Conservation (phyloP, 1,140 invertebrate genomes). For the Drosophila sproati region DNA sequence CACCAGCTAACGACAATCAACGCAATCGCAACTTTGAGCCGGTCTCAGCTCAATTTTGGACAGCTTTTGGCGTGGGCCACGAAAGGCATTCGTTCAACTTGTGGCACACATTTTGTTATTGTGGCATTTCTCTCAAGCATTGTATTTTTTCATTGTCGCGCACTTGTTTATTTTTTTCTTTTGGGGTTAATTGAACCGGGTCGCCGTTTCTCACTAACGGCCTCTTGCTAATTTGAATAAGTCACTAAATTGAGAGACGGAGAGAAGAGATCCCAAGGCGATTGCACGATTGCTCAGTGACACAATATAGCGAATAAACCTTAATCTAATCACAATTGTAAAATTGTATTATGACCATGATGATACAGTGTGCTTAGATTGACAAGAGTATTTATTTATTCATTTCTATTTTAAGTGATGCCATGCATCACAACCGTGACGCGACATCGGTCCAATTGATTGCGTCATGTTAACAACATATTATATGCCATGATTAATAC, state of each 20-base stretch:
- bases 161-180: conserved; percentile 49
- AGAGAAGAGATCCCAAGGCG: conserved; percentile 10
- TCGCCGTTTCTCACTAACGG: conserved; percentile 15
- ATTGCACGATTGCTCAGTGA: not conserved
- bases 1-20: not conserved
- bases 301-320: conserved; percentile 20
- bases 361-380: conserved; percentile 12
- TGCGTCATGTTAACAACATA: conserved; percentile 54
- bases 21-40: conserved; percentile 25
- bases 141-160: conserved; percentile 65
- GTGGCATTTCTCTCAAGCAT: conserved; percentile 31
- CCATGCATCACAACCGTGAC: conserved; percentile 53
- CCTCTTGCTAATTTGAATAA: conserved; percentile 65
- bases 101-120: conserved; percentile 24
- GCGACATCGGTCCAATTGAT: conserved; percentile 47
- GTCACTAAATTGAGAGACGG: conserved; percentile 46
- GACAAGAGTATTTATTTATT: not conserved
- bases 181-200: conserved; percentile 75
- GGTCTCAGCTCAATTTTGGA: conserved; percentile 36
- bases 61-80: conserved; percentile 36
- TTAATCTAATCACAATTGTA: conserved; percentile 74
- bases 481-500: conserved; percentile 58
- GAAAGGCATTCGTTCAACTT: conserved; percentile 32
- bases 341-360: conserved; percentile 38
- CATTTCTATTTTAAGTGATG: conserved; percentile 65